Evolutionary conservation across 1,140 invertebrate genomes (phyloP).

Genomic region (Zaprionus inermis): DNA sequence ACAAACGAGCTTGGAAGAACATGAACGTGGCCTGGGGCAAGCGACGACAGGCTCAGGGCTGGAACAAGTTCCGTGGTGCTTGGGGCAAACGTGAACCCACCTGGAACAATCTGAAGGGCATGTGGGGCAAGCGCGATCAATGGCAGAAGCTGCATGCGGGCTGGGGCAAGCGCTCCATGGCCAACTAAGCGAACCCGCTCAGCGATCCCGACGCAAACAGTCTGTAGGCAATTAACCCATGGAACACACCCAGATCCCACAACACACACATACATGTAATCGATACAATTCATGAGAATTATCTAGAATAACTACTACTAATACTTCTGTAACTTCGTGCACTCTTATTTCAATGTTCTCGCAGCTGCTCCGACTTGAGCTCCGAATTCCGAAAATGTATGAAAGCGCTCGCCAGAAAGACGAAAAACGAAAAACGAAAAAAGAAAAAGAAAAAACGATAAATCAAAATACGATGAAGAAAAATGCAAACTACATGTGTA

Average conservation of each 20-base stretch:
- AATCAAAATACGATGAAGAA: constrained; percentile 10
- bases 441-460: constrained; percentile 2
- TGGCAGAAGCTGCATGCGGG: constrained; percentile 78
- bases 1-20: constrained; percentile 87
- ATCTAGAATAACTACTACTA: not conserved
- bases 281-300: not conserved
- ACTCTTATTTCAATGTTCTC: constrained; percentile 36
- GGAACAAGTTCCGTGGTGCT: constrained; percentile 86
- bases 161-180: constrained; percentile 75
- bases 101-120: constrained; percentile 90
- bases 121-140: constrained; percentile 88
- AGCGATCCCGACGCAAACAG: constrained; percentile 6
- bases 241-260: constrained; percentile 5
- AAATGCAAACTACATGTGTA: constrained; percentile 10
- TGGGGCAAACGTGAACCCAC: constrained; percentile 90
- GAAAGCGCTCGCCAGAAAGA: constrained; percentile 69
- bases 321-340: constrained; percentile 7
- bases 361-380: constrained; percentile 29
- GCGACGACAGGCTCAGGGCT: constrained; percentile 85
- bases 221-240: constrained; percentile 26
- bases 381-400: constrained; percentile 83
- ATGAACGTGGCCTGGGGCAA: constrained; percentile 88
- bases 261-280: not conserved
- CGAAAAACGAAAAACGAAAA: constrained; percentile 18
- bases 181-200: constrained; percentile 40